Percentiles rank a stretch among this genome's conserved stretches.
Conservation (phyloP, 2,113 vertebrate genomes). For the Chauna torquata region DNA sequence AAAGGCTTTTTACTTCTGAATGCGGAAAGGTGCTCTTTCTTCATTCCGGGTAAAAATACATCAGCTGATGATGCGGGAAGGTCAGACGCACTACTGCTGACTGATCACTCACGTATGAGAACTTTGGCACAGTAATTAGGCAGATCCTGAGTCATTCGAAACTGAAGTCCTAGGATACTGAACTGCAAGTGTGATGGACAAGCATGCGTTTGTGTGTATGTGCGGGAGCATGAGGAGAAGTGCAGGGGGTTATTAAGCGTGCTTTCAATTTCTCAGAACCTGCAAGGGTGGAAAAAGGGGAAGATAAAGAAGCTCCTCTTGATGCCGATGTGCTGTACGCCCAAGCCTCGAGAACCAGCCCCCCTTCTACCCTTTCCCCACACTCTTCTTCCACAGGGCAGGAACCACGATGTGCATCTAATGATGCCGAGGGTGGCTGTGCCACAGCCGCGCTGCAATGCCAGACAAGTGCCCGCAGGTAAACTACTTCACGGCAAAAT, state of each 20-base stretch:
- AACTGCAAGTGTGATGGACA: neutral
- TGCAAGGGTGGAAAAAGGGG: neutral
- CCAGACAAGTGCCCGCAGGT: neutral
- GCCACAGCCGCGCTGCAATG: neutral
- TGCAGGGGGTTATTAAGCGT: neutral
- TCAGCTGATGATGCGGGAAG: neutral
- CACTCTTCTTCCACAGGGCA: neutral
- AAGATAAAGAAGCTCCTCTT: neutral
- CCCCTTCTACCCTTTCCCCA: neutral
- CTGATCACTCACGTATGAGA: neutral
- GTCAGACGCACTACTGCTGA: conserved; percentile 4
- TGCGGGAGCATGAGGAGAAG: neutral
- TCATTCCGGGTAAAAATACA: neutral
- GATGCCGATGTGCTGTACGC: neutral
- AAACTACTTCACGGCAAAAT: neutral
- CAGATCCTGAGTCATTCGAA: neutral
- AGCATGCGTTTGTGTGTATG: neutral
- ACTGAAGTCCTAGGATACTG: neutral
- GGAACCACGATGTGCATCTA: accelerated
- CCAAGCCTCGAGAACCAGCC: neutral
- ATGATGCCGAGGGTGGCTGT: neutral
- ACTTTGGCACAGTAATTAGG: neutral
- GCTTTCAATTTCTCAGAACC: neutral
- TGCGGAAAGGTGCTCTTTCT: neutral
- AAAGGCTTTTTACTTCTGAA: neutral